Evolutionary conservation across 2,888 invertebrate species (phyloP), one percentile per base, ranked within the genome.

Genomic region (Glaucopsyche alexis): DNA sequence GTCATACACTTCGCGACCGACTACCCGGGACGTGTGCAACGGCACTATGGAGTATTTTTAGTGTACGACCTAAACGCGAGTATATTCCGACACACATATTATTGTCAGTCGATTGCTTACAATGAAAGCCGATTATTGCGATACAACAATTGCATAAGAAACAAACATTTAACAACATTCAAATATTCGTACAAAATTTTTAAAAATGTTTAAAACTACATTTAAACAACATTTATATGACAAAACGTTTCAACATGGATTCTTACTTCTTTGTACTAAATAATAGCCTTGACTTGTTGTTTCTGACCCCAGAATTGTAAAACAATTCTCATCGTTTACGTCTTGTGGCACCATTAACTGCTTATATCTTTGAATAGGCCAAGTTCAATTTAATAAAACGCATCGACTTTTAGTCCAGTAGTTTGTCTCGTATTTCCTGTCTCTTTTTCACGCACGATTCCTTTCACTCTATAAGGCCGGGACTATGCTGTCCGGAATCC

Each of bases 51-150:
- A 13, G 13, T 60, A 13, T 13, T 60, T 9, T 29, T 6, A 13
- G 13, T 2, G 14, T 38, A 60, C 29, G 60, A 29, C 29, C 29
- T 13, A 14, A 60, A 55, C 13, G 16, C 55, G 13, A 55, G 55
- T 19, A 19, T 5, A 19, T 55, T 49, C 14, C 69, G 69, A 69
- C 47, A 69, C 47, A 69, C 75, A 87, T 85, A 84, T 90, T 89
- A 90, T 90, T 90, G 89, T 90, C 90, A 78, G 77, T 83, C 78
- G 78, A 89, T 90, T 89, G 89, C 89, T 89, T 87, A 77, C 76
- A 75, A 75, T 77, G 74, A 77, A 79, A 79, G 77, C 75, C 79
- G 75, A 78, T 55, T 74, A 78, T 74, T 75, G 76, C 76, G 66
- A 72, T 69, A 75, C 76, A 80, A 78, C 79, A 77, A 78, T 77